Percentiles rank a stretch among this genome's conserved stretches.
These are phyloP conservation scores for Drosophila miranda DNA, from an alignment of 1,140 invertebrate genomes.

Conservation along the genomic window DNA sequence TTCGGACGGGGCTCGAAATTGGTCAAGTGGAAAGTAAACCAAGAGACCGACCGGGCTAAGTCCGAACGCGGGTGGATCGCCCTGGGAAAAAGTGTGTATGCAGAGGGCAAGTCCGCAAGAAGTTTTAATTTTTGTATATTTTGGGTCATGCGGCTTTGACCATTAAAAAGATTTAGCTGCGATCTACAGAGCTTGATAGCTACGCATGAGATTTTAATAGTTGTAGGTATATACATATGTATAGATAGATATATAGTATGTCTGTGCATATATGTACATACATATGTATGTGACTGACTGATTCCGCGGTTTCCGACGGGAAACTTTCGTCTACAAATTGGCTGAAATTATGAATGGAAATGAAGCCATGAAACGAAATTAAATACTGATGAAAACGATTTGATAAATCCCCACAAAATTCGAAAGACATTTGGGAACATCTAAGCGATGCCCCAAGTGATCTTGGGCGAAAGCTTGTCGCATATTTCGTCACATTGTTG, in stretches of 20 bases:
- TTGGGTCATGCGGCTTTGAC: conserved; percentile 49
- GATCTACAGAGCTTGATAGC: conserved; percentile 67
- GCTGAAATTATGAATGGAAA: conserved; percentile 48
- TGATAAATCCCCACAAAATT: conserved; percentile 21
- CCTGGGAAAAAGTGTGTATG: conserved; percentile 38
- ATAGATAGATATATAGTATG: conserved; percentile 1
- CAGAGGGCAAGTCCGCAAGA: conserved; percentile 43
- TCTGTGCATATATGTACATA: background rate
- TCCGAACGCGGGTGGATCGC: conserved; percentile 26
- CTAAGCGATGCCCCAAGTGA: conserved; percentile 2
- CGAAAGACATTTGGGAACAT: conserved; percentile 13
- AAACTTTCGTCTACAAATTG: conserved; percentile 51
- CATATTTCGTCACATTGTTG: conserved; percentile 53
- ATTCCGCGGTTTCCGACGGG: conserved; percentile 41
- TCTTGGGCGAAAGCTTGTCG: conserved; percentile 37
- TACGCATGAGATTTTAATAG: conserved; percentile 59
- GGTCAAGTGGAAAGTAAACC: conserved; percentile 80
- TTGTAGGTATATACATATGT: conserved; percentile 25
- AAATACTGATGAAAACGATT: conserved; percentile 44
- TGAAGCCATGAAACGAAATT: conserved; percentile 47
- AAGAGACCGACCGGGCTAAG: conserved; percentile 46
- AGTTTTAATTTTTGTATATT: conserved; percentile 26
- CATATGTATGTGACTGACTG: conserved; percentile 3
- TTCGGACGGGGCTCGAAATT: conserved; percentile 60
- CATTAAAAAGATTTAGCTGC: conserved; percentile 75